Base-by-base conservation (phyloP, 2,797 vertebrate genomes). In the Sciurus vulgaris region DNA sequence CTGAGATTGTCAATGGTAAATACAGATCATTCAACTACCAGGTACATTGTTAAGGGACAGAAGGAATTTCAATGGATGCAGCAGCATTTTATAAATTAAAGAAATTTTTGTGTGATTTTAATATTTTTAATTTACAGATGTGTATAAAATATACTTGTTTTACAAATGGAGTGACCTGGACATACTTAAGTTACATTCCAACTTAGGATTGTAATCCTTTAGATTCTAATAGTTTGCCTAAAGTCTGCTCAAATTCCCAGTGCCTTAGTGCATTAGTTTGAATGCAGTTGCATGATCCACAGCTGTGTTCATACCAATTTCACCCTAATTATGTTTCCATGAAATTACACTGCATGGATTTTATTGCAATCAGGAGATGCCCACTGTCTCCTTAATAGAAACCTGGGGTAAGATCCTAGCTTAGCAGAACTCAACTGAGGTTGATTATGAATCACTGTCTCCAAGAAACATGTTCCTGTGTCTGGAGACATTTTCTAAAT, bases 311-410 rank as follows among this genome's bases (percentile, higher is more conserved):
- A 73, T 70, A 93, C 65, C 83, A 87, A 95, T 96, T 93, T 86
- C 86, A 94, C 72, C 59, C 89, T 96, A 95, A 96, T 96, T 96
- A 88, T 84, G 56, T 86, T 96, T 83, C 89, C 86, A 76, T 86
- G 78, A 97, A 96, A 93, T 95, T 86, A 95, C 74, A 77, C 86
- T 76, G 76, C 93, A 93, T 49, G 83, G 89, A 89, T 96, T 91
- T 94, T 91, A 96, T 84, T 97, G 84, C 91, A 95, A 89, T 91
- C 96, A 97, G 74, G 87, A 92, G 54, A 89, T 28, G 76, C 78
- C 86, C 83, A 95, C 38, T 91, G 51, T 89, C 95, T 96, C 76
- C 69, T 95, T 94, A 96, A 93, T 91, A 74, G 74, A 86, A 94
- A 95, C 78, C 86, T 94, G 54, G 86, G 76, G 79, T 84, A 93